These are phyloP conservation scores for Euzophera pinguis DNA, from an alignment of 2,888 invertebrate species.

Conservation along the genomic window DNA sequence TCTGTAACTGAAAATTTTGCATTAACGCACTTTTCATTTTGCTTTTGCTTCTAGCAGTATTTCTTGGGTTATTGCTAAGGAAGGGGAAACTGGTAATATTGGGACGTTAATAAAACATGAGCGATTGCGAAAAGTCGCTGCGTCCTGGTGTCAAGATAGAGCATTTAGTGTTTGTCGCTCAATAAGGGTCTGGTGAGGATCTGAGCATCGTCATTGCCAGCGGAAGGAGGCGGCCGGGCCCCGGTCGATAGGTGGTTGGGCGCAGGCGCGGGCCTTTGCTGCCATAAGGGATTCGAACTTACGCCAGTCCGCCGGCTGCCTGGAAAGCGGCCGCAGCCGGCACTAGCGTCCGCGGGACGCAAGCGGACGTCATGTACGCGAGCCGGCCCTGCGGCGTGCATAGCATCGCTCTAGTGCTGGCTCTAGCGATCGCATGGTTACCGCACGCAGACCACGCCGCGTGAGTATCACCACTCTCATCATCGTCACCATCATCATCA, in stretches of 20 bases:
- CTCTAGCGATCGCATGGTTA: slow-evolving; percentile 59
- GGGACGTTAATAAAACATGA: slow-evolving; percentile 40
- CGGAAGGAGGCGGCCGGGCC: slow-evolving; percentile 48
- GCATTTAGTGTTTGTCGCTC: slow-evolving; percentile 52
- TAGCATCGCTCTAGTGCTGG: slow-evolving; percentile 60
- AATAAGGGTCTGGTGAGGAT: slow-evolving; percentile 55
- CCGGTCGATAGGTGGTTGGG: slow-evolving; percentile 60
- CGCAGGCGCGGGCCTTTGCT: slow-evolving; percentile 57
- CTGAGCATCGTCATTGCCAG: slow-evolving; percentile 46
- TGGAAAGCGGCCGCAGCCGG: slow-evolving; percentile 59
- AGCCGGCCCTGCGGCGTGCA: slow-evolving; percentile 61
- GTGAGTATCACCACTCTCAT: slow-evolving; percentile 47
- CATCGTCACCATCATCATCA: slow-evolving; percentile 1
- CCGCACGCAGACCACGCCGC: slow-evolving; percentile 61
- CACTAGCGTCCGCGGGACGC: slow-evolving; percentile 52
- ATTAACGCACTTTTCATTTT: not conserved
- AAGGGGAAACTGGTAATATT: slow-evolving; percentile 27
- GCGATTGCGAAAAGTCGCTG: slow-evolving; percentile 36
- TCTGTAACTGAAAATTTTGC: not conserved
- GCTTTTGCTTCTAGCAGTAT: not conserved
- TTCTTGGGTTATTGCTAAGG: slow-evolving; percentile 15
- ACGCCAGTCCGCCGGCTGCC: slow-evolving; percentile 64
- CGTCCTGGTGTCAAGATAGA: slow-evolving; percentile 41
- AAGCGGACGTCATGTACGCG: slow-evolving; percentile 55
- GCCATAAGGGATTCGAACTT: slow-evolving; percentile 37